phyloP scores from a whole-genome alignment of 2,113 vertebrate genomes.

The Tragelaphus strepsiceros region DNA sequence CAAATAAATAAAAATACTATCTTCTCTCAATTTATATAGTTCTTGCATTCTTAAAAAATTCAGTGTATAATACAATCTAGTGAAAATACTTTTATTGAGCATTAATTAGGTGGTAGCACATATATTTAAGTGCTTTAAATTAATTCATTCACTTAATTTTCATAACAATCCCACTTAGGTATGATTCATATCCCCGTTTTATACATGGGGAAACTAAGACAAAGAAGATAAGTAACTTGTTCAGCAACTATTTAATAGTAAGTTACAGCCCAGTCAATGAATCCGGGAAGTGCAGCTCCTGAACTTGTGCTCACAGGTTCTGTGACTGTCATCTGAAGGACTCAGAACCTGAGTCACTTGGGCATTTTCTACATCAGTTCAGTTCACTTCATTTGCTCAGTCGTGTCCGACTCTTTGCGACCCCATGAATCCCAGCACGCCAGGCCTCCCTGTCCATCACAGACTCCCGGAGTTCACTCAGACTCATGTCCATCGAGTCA shows the following conservation, averaged over 20 bases:
- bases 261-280: background rate
- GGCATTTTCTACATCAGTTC: background rate
- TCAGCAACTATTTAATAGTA: background rate
- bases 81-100: background rate
- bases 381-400: no score
- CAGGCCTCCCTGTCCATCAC: no score
- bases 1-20: conserved; percentile 5
- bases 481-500: no score
- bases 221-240: background rate
- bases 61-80: background rate
- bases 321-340: background rate
- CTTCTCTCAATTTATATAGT: background rate
- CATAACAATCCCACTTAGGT: background rate
- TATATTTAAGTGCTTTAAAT: background rate
- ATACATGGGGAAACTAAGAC: background rate
- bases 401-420: no score
- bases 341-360: background rate
- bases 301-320: background rate
- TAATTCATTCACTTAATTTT: background rate
- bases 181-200: background rate
- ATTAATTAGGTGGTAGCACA: background rate
- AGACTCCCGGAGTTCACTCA: no score
- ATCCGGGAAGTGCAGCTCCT: background rate
- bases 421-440: no score
- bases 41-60: background rate